Conservation (phyloP, 2,113 vertebrate species). For the Clarias macrocephalus region DNA sequence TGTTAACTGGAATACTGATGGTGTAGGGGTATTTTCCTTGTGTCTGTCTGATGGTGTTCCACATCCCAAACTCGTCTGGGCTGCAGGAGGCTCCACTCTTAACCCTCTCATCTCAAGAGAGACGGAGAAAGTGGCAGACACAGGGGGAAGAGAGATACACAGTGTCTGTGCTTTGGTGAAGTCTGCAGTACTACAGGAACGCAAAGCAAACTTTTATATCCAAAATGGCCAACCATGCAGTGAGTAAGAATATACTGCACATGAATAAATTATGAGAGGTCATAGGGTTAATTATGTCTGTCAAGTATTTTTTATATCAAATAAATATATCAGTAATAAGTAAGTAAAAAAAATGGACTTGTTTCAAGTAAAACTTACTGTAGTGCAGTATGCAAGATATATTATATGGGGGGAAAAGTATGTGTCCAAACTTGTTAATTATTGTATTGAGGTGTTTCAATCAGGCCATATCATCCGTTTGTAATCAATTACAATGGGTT, state of each 20-base stretch:
- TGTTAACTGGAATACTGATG: slow-evolving; percentile 70
- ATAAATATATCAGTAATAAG: not conserved
- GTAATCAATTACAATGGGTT: not conserved
- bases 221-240: slow-evolving; percentile 60
- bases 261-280: not conserved
- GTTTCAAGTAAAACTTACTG: not conserved
- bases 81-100: slow-evolving; percentile 67
- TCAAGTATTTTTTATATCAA: not conserved
- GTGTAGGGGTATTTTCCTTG: slow-evolving; percentile 72
- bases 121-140: slow-evolving; percentile 64
- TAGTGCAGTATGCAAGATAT: not conserved
- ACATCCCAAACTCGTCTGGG: slow-evolving; percentile 67
- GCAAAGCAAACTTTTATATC: not conserved
- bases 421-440: no score
- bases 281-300: not conserved
- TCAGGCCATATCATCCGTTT: not conserved
- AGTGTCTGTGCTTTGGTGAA: slow-evolving; percentile 72
- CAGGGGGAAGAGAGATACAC: slow-evolving; percentile 63
- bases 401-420: no score
- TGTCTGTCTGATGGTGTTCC: slow-evolving; percentile 67
- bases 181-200: slow-evolving; percentile 41
- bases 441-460: no score
- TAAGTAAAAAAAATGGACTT: not conserved
- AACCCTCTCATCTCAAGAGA: slow-evolving; percentile 64
- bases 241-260: slow-evolving; percentile 31